Evolutionary conservation across 1,140 invertebrate genomes (phyloP).

Genomic region (Polyergus mexicanus): DNA sequence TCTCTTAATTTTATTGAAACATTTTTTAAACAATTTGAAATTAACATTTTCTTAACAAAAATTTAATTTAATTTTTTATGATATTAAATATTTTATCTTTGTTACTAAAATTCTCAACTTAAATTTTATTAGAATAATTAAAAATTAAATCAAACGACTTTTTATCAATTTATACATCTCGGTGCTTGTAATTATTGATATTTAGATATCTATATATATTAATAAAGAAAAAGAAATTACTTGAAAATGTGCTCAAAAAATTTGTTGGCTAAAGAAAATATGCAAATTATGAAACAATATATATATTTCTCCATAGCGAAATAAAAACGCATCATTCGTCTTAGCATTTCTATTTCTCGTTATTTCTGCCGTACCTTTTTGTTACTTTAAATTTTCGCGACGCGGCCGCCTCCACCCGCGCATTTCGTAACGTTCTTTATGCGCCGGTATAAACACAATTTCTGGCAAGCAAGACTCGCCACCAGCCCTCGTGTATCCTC

Average conservation of each 20-base stretch:
- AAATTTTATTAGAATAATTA: not conserved
- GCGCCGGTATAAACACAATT: conserved; percentile 76
- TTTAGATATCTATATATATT: not conserved
- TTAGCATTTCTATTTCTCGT: conserved; percentile 60
- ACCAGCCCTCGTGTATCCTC: conserved; percentile 64
- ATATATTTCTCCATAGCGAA: not conserved
- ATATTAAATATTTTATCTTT: conserved; percentile 2
- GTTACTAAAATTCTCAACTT: not conserved
- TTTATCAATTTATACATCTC: not conserved
- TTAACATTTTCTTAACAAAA: not conserved
- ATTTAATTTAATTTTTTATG: not conserved
- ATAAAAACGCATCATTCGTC: conserved; percentile 47
- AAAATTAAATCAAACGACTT: not conserved
- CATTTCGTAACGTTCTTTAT: conserved; percentile 73
- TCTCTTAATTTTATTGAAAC: not conserved
- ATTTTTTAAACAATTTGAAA: not conserved
- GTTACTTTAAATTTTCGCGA: conserved; percentile 68
- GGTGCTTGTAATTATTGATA: not conserved
- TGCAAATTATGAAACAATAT: not conserved
- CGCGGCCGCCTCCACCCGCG: conserved; percentile 46
- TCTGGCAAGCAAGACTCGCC: conserved; percentile 64
- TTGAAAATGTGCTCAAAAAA: not conserved
- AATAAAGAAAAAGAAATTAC: not conserved
- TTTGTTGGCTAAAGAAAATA: not conserved
- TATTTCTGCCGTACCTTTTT: conserved; percentile 58